phyloP scores from a whole-genome alignment of 2,797 vertebrate genomes.

The Agapornis canus region DNA sequence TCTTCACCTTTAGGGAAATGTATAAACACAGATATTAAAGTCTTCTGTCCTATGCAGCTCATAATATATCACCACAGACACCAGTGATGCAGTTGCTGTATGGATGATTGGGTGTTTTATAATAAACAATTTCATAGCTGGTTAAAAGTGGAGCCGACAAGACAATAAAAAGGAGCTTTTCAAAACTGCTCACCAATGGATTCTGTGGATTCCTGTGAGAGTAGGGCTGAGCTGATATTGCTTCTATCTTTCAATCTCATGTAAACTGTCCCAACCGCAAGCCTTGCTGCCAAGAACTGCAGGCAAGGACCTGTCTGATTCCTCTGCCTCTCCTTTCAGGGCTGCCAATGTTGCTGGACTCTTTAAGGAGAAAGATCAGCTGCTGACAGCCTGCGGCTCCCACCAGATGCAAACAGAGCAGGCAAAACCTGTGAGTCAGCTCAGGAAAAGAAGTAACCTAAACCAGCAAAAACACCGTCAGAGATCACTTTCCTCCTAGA shows the following conservation, averaged over 20 bases:
- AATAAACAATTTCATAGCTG: not conserved
- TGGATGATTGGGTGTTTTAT: not conserved
- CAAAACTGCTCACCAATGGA: not conserved
- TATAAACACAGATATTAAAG: not conserved
- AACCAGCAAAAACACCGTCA: not conserved
- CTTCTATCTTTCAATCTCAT: not conserved
- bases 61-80: not conserved
- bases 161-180: not conserved
- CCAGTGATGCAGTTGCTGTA: not conserved
- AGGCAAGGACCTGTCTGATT: not conserved
- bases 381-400: not conserved
- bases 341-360: not conserved
- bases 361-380: not conserved
- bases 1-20: not conserved
- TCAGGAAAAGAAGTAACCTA: not conserved
- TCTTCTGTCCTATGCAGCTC: not conserved
- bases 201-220: not conserved
- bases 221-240: not conserved
- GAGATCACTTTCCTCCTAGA: not conserved
- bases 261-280: not conserved
- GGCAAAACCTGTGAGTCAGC: not conserved
- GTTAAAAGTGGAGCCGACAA: not conserved
- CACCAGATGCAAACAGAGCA: not conserved
- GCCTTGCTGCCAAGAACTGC: not conserved
- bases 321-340: not conserved